phyloP scores from a whole-genome alignment of 2,797 vertebrate species.

The Uromys caudimaculatus region DNA sequence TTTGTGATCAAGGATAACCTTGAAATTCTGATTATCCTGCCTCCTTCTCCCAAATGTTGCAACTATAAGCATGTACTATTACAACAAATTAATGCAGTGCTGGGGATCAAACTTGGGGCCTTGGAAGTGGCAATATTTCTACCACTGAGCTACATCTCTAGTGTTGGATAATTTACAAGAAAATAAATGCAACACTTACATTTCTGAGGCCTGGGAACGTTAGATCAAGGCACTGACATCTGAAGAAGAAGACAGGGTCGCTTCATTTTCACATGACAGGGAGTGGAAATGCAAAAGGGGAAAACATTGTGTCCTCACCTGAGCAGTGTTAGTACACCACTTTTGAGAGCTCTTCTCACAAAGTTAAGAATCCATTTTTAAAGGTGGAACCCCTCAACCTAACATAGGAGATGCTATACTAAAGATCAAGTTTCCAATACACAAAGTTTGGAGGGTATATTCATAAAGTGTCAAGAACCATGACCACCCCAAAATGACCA shows the following conservation, averaged over 20 bases:
- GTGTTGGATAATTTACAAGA: not conserved
- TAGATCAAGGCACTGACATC: not conserved
- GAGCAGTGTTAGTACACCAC: not conserved
- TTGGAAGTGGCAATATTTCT: not conserved
- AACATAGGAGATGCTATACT: not conserved
- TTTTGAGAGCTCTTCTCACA: not conserved
- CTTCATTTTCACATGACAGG: not conserved
- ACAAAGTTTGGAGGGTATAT: not conserved
- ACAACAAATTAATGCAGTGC: not conserved
- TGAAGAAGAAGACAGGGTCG: not conserved
- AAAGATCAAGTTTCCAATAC: not conserved
- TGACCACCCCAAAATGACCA: not conserved
- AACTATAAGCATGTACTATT: not conserved
- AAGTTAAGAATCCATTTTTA: not conserved
- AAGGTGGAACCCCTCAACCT: not conserved
- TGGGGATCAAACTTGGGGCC: not conserved
- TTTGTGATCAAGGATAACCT: not conserved
- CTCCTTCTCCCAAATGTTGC: not conserved
- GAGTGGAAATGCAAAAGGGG: not conserved
- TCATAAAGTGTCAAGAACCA: not conserved
- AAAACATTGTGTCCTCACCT: not conserved
- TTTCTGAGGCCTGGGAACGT: too few species aligned
- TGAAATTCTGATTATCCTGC: not conserved
- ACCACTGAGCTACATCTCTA: not conserved
- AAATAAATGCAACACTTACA: not conserved